Evolutionary conservation across 2,888 invertebrate genomes (phyloP), one percentile per base, ranked within the genome.

Genomic region (Dynastes tityus): DNA sequence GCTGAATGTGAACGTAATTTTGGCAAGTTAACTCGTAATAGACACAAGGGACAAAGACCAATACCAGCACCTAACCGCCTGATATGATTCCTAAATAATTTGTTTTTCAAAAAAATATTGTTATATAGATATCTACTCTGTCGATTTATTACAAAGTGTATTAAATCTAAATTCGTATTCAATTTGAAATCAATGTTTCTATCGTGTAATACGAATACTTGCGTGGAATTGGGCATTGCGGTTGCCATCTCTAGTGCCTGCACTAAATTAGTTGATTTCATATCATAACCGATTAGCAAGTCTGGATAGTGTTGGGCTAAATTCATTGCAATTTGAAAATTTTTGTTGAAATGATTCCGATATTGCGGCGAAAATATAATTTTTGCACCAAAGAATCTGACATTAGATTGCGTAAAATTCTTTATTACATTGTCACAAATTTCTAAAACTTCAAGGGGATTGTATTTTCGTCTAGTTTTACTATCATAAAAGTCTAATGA

Each of bases 1-100:
- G 92, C 91, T 0, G 96, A 95, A 89, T 96, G 96, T 86, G 95
- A 96, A 9, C 96, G 90, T 29, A 94, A 88, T 87, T 96, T 96
- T 2, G 90, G 88, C 6, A 95, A 92, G 53, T 96, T 88, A 80
- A 91, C 91, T 32, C 96, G 87, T 80, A 88, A 94, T 85, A 94
- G 92, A 88, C 96, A 96, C 80, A 96, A 91, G 0, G 96, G 94
- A 87, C 93, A 94, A 0, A 96, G 90, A 89, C 96, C 96, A 32
- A 96, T 88, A 0, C 93, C 94, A 51, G 96, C 94, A 45, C 91
- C 88, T 11, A 89, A 89, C 49, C 91, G 88, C 75, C 91, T 89
- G 0, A 93, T 90, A 80, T 91, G 86, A 78, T 92, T 88, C 84
- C 94, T 85, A 0, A 95, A 87, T 40, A 90, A 82, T 0, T 96